These are phyloP conservation scores for Lucilia sericata DNA, from an alignment of 1,140 invertebrate species.

Conservation along the genomic window DNA sequence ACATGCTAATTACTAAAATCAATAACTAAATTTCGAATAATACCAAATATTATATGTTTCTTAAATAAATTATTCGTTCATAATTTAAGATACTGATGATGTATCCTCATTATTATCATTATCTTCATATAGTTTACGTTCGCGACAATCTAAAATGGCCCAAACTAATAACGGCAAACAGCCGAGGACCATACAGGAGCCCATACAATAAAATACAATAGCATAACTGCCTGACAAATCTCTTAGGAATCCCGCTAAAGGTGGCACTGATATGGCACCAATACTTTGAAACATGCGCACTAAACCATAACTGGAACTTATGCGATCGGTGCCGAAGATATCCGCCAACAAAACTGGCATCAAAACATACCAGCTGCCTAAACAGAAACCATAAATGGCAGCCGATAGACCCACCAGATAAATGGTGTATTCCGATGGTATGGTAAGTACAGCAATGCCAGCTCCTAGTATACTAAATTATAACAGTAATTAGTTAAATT, in stretches of 20 bases:
- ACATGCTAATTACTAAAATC: slow-evolving; percentile 21
- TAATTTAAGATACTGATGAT: slow-evolving; percentile 48
- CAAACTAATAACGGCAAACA: slow-evolving; percentile 73
- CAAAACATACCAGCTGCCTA: slow-evolving; percentile 81
- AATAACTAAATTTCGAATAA: not conserved
- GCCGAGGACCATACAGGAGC: slow-evolving; percentile 79
- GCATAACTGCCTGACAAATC: slow-evolving; percentile 79
- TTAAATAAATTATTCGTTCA: not conserved
- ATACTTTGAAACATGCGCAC: slow-evolving; percentile 81
- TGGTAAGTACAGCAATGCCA: slow-evolving; percentile 74
- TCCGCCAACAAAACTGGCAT: slow-evolving; percentile 80
- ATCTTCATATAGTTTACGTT: slow-evolving; percentile 59
- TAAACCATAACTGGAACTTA: slow-evolving; percentile 80
- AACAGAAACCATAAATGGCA: slow-evolving; percentile 77
- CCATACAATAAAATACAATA: slow-evolving; percentile 81
- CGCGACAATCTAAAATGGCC: slow-evolving; percentile 59
- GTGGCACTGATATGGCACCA: slow-evolving; percentile 79
- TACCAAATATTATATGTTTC: not conserved
- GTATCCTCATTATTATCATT: slow-evolving; percentile 55
- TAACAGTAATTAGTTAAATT: not conserved
- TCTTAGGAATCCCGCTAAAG: slow-evolving; percentile 75
- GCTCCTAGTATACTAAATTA: slow-evolving; percentile 75
- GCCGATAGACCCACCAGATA: slow-evolving; percentile 72
- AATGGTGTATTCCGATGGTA: slow-evolving; percentile 76
- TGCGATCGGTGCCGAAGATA: slow-evolving; percentile 78